A percentile compares a stretch with the other conserved stretches of the same genome.
These are phyloP conservation scores for Lucinisca nassula DNA, from an alignment of 2,888 invertebrate genomes.

Conservation along the genomic window DNA sequence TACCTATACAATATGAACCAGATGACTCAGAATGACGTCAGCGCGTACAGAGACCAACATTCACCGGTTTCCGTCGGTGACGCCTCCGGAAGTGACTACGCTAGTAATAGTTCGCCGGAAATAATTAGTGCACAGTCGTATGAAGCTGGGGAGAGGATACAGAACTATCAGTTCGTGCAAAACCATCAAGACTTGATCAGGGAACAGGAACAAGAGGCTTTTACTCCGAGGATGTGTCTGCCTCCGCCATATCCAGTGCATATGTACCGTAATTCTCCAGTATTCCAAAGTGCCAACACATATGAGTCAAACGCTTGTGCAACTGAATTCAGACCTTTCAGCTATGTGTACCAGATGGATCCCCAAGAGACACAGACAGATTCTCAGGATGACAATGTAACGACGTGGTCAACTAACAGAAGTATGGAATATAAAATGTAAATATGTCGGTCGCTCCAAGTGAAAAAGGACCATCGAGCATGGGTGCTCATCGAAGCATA, in stretches of 20 bases:
- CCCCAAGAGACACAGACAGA: not conserved
- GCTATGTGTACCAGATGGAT: not conserved
- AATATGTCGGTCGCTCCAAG: too few relatives aligned
- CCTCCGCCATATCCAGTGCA: not conserved
- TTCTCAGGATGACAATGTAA: not conserved
- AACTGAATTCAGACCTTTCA: not conserved
- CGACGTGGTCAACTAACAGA: not conserved
- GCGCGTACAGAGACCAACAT: constrained; percentile 30
- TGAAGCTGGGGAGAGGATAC: not conserved
- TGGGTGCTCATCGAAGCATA: too few relatives aligned
- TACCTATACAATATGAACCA: not conserved
- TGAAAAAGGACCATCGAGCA: too few relatives aligned
- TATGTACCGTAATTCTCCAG: not conserved
- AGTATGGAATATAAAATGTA: not conserved
- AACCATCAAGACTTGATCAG: not conserved
- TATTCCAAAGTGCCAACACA: not conserved
- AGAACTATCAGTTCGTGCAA: not conserved
- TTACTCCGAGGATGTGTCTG: not conserved
- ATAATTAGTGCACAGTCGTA: not conserved
- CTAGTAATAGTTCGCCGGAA: constrained; percentile 59
- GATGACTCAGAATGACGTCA: not conserved
- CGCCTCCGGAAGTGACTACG: constrained; percentile 52
- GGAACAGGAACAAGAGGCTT: not conserved
- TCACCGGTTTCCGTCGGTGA: constrained; percentile 56
- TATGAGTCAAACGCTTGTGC: not conserved